These are phyloP conservation scores for Chironomus striatipennis DNA, from an alignment of 1,140 invertebrate species.

Conservation along the genomic window DNA sequence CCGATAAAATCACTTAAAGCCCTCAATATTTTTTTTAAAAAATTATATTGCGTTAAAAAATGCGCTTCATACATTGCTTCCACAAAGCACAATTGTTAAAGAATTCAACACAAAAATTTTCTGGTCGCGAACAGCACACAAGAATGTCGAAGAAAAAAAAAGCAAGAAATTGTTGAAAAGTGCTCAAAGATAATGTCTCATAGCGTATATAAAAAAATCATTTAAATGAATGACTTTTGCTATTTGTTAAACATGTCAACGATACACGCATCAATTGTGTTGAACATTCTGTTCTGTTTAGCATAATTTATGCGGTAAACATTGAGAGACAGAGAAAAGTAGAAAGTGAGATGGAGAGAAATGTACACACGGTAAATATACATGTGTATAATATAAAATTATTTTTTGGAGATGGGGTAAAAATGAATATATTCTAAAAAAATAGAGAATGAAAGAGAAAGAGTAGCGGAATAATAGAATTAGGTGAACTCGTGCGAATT, in stretches of 20 bases:
- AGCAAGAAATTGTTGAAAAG: neutral
- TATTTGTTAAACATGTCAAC: slow-evolving; percentile 17
- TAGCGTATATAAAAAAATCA: neutral
- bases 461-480: neutral
- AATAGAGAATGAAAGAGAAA: neutral
- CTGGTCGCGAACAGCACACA: neutral
- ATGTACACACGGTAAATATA: neutral
- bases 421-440: neutral
- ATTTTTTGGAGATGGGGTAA: neutral
- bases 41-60: too few species aligned
- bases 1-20: too few species aligned
- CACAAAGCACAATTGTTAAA: too few species aligned
- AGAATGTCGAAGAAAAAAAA: neutral
- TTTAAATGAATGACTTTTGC: slow-evolving; percentile 17
- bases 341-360: neutral
- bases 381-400: neutral
- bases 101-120: too few species aligned
- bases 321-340: neutral
- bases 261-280: slow-evolving; percentile 22
- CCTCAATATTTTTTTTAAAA: too few species aligned
- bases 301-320: neutral
- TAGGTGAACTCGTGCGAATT: neutral
- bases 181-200: too few species aligned
- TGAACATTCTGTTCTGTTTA: slow-evolving; percentile 16
- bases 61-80: too few species aligned